Evolutionary conservation across 2,888 invertebrate genomes (phyloP).

Genomic region (Gisinianus flammeolus): DNA sequence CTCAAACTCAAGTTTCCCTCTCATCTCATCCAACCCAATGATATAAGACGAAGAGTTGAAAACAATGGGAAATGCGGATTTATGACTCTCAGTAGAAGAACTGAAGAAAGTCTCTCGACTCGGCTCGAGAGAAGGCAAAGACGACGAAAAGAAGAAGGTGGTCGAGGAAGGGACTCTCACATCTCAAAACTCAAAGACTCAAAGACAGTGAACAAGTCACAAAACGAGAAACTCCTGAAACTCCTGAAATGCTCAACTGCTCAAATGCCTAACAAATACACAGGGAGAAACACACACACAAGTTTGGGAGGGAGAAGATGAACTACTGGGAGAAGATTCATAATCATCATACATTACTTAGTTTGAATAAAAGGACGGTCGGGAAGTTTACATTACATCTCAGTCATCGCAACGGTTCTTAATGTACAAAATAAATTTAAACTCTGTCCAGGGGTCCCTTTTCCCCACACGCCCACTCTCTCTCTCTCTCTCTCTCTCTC

Average conservation of each 20-base stretch:
- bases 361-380: background rate
- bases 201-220: background rate
- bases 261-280: background rate
- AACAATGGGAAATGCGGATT: conserved; percentile 36
- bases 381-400: conserved; percentile 8
- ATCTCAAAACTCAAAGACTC: background rate
- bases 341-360: conserved; percentile 13
- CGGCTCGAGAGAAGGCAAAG: too few relatives aligned
- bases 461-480: too few relatives aligned
- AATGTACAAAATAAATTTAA: conserved; percentile 22
- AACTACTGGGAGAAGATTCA: background rate
- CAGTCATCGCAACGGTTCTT: conserved; percentile 14
- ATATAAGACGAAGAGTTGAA: conserved; percentile 16
- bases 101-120: too few relatives aligned
- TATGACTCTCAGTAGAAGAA: conserved; percentile 2
- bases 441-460: conserved; percentile 22
- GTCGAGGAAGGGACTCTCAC: background rate
- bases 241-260: background rate
- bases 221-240: background rate
- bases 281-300: too few relatives aligned
- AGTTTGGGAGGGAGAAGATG: too few relatives aligned
- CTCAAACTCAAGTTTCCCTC: conserved; percentile 8
- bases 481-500: too few relatives aligned
- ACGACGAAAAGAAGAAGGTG: too few relatives aligned
- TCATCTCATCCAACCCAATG: background rate